Conservation (phyloP, 2,113 vertebrate species). For the Oreochromis spilurus region DNA sequence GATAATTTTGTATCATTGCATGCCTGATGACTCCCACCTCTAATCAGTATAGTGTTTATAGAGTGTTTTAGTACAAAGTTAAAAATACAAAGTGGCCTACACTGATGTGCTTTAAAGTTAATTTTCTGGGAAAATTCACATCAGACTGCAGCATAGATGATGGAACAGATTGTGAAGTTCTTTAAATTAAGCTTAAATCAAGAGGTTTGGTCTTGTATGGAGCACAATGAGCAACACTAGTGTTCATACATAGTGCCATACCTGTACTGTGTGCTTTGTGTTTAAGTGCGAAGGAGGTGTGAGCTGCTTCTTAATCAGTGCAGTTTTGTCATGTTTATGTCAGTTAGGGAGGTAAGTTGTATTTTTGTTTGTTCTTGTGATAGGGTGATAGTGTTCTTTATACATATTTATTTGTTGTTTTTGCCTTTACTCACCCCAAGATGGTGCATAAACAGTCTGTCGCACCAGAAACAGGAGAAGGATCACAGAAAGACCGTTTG, state of each 20-base stretch:
- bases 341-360: background rate
- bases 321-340: background rate
- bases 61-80: background rate
- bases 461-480: background rate
- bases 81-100: background rate
- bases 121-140: background rate
- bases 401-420: background rate
- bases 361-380: background rate
- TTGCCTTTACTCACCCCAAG: background rate
- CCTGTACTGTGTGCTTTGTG: background rate
- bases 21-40: background rate
- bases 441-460: background rate
- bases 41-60: background rate
- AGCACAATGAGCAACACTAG: background rate
- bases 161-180: background rate
- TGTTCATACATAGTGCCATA: background rate
- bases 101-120: background rate
- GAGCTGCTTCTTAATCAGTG: background rate
- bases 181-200: background rate
- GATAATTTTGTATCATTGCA: background rate
- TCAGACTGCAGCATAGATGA: background rate
- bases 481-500: background rate
- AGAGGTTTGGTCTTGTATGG: background rate
- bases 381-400: background rate
- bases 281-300: background rate